Conservation (phyloP, 2,113 vertebrate species). For the Cranoglanis bouderius region DNA sequence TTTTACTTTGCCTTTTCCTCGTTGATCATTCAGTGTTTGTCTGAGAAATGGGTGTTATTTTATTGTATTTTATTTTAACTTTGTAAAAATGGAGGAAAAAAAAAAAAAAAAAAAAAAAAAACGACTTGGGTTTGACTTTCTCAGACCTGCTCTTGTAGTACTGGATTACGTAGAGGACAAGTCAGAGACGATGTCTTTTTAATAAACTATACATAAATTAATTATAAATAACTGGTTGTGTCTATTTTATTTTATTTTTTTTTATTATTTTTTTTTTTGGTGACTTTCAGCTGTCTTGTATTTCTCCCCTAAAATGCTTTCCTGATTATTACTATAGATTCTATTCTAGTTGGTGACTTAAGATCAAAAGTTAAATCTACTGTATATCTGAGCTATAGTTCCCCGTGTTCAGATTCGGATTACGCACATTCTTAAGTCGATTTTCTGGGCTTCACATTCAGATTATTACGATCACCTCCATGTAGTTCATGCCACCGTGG, state of each 20-base stretch:
- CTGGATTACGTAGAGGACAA: slow-evolving; percentile 62
- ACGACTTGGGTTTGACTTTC: slow-evolving; percentile 75
- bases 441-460: neutral
- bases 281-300: neutral
- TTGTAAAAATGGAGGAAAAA: slow-evolving; percentile 60
- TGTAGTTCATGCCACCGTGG: neutral
- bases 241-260: neutral
- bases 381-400: neutral
- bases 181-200: slow-evolving; percentile 62
- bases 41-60: slow-evolving; percentile 66
- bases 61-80: slow-evolving; percentile 66
- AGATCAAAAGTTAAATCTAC: neutral
- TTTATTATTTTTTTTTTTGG: neutral
- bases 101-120: slow-evolving; percentile 56
- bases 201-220: slow-evolving; percentile 53
- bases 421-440: no score
- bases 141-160: slow-evolving; percentile 76
- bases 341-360: neutral
- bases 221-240: slow-evolving; percentile 11
- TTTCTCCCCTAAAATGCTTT: neutral
- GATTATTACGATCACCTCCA: neutral
- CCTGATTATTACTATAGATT: no score
- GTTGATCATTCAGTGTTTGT: slow-evolving; percentile 63
- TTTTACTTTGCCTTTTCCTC: slow-evolving; percentile 68
- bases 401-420: no score